phyloP scores from a whole-genome alignment of 2,888 invertebrate species.

The Campoplex capitator region DNA sequence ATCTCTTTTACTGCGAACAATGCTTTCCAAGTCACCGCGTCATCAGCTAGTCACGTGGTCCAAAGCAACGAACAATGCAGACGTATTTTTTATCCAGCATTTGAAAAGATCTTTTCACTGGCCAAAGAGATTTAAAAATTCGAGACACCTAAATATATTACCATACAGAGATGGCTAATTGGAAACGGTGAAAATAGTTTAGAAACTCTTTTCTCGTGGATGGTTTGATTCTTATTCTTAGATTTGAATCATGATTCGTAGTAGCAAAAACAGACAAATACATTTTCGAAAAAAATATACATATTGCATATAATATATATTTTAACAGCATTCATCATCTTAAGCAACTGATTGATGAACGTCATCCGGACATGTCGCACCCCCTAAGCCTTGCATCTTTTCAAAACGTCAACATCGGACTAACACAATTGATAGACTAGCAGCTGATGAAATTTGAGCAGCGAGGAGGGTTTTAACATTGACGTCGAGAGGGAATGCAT shows the following conservation, averaged over 20 bases:
- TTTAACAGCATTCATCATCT: neutral
- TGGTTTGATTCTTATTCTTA: neutral
- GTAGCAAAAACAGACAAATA: no score
- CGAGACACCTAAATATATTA: neutral
- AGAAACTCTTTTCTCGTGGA: neutral
- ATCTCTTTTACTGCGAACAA: neutral
- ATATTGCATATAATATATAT: no score
- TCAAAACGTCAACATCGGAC: neutral
- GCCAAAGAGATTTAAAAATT: neutral
- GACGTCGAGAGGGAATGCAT: neutral
- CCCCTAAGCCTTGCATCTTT: neutral
- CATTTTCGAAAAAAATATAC: neutral
- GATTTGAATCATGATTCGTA: neutral
- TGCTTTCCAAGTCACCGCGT: neutral
- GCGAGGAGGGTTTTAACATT: neutral
- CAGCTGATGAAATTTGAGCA: neutral
- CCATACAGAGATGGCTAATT: neutral
- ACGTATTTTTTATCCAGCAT: neutral
- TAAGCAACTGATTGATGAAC: neutral
- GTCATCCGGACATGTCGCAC: neutral
- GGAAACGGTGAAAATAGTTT: neutral
- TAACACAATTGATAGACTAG: neutral
- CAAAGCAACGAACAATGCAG: neutral
- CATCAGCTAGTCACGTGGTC: slow-evolving; percentile 12
- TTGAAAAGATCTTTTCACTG: neutral